Evolutionary conservation across 2,797 vertebrate species (phyloP).

Genomic region (Spea hammondii): DNA sequence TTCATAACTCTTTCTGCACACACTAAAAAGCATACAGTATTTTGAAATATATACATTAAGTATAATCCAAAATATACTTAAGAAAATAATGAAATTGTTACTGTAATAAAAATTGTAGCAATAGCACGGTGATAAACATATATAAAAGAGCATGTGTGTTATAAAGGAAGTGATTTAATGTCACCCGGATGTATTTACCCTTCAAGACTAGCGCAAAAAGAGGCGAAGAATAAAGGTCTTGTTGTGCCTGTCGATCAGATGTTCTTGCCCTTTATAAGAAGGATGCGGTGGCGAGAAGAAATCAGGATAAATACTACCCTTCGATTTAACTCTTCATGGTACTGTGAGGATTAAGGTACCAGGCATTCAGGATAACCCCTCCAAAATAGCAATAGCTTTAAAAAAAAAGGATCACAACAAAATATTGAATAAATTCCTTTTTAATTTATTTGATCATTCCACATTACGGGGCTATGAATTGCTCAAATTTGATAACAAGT

Average conservation of each 20-base stretch:
- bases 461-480: conserved; percentile 94
- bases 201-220: background rate
- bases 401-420: conserved; percentile 81
- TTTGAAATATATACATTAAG: conserved; percentile 34
- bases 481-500: conserved; percentile 99
- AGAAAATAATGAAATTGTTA: background rate
- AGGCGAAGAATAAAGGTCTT: background rate
- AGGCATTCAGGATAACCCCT: conserved; percentile 58
- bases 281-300: conserved; percentile 54
- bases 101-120: background rate
- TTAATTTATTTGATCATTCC: conserved; percentile 98
- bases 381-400: conserved; percentile 76
- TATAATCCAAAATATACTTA: background rate
- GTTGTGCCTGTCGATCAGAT: background rate
- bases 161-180: conserved; percentile 2
- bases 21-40: conserved; percentile 39
- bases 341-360: background rate
- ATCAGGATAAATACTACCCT: conserved; percentile 68
- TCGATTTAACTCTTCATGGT: conserved; percentile 63
- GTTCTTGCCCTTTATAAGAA: conserved; percentile 53
- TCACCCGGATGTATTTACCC: conserved; percentile 63
- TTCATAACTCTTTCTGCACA: conserved; percentile 42
- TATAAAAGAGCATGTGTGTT: background rate
- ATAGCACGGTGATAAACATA: background rate
- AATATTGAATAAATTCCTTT: conserved; percentile 89